A percentile compares a stretch with the other conserved stretches of the same genome.
phyloP scores from a whole-genome alignment of 2,113 vertebrate genomes.

The Nestor notabilis region DNA sequence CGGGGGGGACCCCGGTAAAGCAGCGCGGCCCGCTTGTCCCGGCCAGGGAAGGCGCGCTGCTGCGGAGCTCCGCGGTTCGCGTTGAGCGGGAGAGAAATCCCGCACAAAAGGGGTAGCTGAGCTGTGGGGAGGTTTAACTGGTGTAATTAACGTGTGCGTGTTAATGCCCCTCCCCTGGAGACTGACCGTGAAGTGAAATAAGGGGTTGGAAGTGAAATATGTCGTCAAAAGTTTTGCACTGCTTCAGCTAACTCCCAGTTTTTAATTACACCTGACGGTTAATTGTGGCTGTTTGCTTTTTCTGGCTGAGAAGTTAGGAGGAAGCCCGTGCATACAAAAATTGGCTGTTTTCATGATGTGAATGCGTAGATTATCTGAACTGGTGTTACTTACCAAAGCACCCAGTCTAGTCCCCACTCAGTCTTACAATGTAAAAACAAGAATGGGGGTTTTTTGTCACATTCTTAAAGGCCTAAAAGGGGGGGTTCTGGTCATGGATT shows the following conservation, averaged over 20 bases:
- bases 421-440: not conserved
- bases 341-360: not conserved
- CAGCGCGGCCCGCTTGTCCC: fast-evolving
- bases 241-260: fast-evolving
- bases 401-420: not conserved
- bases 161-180: not conserved
- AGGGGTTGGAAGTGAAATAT: not conserved
- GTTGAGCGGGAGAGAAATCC: not conserved
- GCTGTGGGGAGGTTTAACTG: not conserved
- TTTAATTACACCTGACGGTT: not conserved
- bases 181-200: not conserved
- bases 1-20: fast-evolving
- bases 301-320: not conserved
- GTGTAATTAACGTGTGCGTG: not conserved
- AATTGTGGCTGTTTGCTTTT: not conserved
- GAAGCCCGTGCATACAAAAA: not conserved
- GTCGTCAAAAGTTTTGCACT: not conserved
- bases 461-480: not conserved
- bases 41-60: fast-evolving
- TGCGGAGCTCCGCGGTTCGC: no score
- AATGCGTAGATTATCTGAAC: not conserved
- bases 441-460: not conserved
- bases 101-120: not conserved
- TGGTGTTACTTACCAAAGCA: not conserved
- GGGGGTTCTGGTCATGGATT: not conserved